phyloP scores from a whole-genome alignment of 2,113 vertebrate genomes.

The Callorhinus ursinus region DNA sequence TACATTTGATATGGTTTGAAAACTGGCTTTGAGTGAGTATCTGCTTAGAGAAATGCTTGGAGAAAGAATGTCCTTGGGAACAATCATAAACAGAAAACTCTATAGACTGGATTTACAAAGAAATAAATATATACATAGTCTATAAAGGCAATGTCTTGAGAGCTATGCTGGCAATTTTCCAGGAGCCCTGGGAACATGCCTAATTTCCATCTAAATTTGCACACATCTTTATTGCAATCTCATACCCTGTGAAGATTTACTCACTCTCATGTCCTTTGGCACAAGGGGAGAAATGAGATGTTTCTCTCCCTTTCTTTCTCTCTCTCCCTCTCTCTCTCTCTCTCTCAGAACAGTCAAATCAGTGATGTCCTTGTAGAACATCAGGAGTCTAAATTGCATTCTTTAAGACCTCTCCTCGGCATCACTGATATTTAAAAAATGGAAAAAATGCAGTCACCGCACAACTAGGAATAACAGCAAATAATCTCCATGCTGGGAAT shows the following conservation, averaged over 20 bases:
- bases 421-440: conserved; percentile 55
- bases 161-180: conserved; percentile 77
- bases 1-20: conserved; percentile 70
- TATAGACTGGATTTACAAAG: conserved; percentile 73
- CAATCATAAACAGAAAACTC: conserved; percentile 75
- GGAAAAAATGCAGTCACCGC: background rate
- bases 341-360: background rate
- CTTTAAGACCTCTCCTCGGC: background rate
- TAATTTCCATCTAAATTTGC: conserved; percentile 83
- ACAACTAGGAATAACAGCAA: conserved; percentile 34
- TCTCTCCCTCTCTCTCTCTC: background rate
- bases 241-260: conserved; percentile 79
- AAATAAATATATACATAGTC: conserved; percentile 79
- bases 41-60: conserved; percentile 69
- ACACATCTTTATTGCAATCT: conserved; percentile 78
- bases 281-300: conserved; percentile 46
- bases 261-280: conserved; percentile 70
- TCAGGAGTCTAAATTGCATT: conserved; percentile 32
- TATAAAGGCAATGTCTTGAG: conserved; percentile 75
- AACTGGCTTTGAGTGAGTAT: conserved; percentile 71
- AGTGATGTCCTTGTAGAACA: background rate
- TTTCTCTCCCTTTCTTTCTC: background rate
- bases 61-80: conserved; percentile 79
- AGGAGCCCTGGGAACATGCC: conserved; percentile 81
- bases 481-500: conserved; percentile 35